Percentiles rank a stretch among this genome's conserved stretches.
Conservation (phyloP, 2,888 invertebrate genomes). For the Tetanocera ferruginea region DNA sequence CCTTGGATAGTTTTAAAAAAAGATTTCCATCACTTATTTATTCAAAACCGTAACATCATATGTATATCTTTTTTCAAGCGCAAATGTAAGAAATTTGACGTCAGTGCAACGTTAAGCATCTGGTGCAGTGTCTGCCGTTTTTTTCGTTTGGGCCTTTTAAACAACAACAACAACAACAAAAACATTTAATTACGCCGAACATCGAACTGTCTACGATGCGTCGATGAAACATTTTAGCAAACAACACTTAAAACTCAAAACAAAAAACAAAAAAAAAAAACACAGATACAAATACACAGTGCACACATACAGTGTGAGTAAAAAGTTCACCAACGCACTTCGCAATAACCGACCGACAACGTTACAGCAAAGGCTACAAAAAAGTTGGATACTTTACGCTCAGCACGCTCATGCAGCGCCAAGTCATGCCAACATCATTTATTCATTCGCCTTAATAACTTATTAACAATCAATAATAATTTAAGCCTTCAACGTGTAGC, state of each 20-base stretch:
- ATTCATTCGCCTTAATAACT: slow-evolving; percentile 9
- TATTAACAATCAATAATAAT: slow-evolving; percentile 32
- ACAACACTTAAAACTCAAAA: not conserved
- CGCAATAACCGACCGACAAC: not conserved
- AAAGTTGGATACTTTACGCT: not conserved
- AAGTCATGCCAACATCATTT: slow-evolving; percentile 11
- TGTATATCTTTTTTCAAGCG: too few relatives aligned
- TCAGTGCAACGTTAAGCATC: not conserved
- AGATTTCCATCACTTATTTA: too few relatives aligned
- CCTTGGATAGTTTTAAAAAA: too few relatives aligned
- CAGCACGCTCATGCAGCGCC: not conserved
- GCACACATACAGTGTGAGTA: not conserved
- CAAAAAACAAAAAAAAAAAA: not conserved
- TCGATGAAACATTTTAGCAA: not conserved
- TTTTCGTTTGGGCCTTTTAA: not conserved
- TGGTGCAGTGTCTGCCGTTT: not conserved
- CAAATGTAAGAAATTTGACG: not conserved
- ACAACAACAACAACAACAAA: not conserved
- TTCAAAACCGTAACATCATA: too few relatives aligned
- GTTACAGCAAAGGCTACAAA: not conserved
- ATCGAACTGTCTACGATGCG: not conserved
- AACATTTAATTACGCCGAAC: slow-evolving; percentile 27
- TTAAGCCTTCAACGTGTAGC: not conserved
- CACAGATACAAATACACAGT: too few relatives aligned
- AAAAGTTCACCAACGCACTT: not conserved